A percentile compares a stretch with the other conserved stretches of the same genome.
Evolutionary conservation across 2,113 vertebrate species (phyloP).

Genomic region (Salvator merianae): DNA sequence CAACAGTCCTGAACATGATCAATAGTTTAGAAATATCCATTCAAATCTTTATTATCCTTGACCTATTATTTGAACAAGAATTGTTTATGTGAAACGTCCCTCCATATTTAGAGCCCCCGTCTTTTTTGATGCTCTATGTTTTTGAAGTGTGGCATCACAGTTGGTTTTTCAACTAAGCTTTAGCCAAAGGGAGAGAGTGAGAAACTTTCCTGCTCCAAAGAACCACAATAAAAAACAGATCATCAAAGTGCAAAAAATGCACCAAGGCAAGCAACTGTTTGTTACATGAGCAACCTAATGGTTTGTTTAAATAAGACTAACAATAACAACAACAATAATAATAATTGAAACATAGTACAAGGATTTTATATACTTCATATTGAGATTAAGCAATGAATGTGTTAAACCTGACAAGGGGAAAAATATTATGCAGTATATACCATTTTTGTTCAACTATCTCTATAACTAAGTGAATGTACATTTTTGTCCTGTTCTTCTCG

Average conservation of each 20-base stretch:
- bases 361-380: background rate
- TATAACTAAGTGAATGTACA: background rate
- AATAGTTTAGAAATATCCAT: background rate
- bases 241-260: background rate
- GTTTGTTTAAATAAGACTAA: background rate
- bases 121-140: background rate
- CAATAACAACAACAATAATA: background rate
- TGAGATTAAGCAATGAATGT: background rate
- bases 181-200: background rate
- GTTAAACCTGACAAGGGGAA: background rate
- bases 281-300: no score
- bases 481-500: background rate
- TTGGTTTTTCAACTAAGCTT: background rate
- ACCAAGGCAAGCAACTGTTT: background rate
- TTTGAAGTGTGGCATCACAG: background rate
- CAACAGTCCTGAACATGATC: background rate
- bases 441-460: background rate
- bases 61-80: background rate
- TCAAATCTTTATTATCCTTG: background rate
- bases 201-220: background rate
- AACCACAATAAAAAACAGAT: background rate
- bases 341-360: background rate
- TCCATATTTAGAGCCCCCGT: background rate
- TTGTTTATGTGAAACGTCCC: background rate
- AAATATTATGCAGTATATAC: background rate